phyloP scores from a whole-genome alignment of 2,113 vertebrate genomes.

The Microcebus jonahi region DNA sequence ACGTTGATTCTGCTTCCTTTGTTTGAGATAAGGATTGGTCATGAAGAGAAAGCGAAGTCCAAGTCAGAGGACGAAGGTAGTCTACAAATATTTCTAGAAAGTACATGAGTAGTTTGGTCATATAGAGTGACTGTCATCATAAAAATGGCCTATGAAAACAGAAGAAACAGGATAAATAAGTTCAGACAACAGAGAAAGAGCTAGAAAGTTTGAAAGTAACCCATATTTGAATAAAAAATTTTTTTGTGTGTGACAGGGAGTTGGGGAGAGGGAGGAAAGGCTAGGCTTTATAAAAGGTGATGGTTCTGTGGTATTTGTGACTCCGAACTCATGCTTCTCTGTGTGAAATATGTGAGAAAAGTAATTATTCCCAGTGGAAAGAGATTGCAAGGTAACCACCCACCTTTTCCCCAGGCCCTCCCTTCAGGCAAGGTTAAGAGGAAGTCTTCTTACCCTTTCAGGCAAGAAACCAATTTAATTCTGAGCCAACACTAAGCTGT shows the following conservation, averaged over 20 bases:
- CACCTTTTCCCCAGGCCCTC: not conserved
- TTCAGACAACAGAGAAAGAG: not conserved
- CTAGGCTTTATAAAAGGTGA: not conserved
- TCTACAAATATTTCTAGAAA: not conserved
- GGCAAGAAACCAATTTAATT: slow-evolving; percentile 5
- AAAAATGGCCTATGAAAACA: not conserved
- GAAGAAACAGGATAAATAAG: not conserved
- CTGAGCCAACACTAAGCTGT: not conserved
- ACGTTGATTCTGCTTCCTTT: not conserved
- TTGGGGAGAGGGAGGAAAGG: not conserved
- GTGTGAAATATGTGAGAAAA: not conserved
- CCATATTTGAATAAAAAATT: not conserved
- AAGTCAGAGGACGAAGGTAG: not conserved
- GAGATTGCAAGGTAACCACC: not conserved
- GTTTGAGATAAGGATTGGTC: not conserved
- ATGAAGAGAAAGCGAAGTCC: not conserved
- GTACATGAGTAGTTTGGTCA: not conserved
- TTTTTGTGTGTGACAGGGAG: too few relatives aligned
- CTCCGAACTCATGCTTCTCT: not conserved
- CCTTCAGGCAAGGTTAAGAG: not conserved
- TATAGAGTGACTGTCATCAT: not conserved
- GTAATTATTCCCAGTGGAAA: not conserved
- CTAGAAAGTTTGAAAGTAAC: not conserved
- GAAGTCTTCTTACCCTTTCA: not conserved
- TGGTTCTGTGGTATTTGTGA: not conserved